These are phyloP conservation scores for Fregetta grallaria DNA, from an alignment of 2,113 vertebrate genomes.

Conservation along the genomic window DNA sequence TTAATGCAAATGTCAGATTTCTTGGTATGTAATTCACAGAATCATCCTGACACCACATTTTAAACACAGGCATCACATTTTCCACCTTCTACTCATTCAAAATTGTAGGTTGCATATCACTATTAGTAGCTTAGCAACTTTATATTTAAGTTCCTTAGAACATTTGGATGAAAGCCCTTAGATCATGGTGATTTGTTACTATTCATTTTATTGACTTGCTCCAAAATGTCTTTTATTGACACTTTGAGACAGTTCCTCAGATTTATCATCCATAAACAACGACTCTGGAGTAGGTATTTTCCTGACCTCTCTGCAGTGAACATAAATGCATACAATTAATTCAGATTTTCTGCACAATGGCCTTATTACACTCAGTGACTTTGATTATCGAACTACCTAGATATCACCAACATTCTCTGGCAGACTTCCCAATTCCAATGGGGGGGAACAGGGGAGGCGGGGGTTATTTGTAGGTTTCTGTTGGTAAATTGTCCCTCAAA, in stretches of 20 bases:
- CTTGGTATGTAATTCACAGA: background rate
- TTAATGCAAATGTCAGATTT: background rate
- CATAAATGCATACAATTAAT: background rate
- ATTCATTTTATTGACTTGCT: conserved; percentile 2
- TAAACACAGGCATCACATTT: background rate
- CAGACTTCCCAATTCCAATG: background rate
- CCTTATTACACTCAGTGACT: background rate
- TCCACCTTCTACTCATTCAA: background rate
- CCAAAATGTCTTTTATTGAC: background rate
- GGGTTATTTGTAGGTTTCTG: background rate
- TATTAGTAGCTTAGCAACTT: background rate
- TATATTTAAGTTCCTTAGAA: background rate
- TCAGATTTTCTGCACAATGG: background rate
- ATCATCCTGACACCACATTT: background rate
- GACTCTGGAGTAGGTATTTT: background rate
- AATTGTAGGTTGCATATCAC: background rate
- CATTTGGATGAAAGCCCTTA: background rate
- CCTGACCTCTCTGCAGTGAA: background rate
- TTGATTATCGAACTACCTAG: background rate
- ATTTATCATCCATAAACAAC: background rate
- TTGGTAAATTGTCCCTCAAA: background rate
- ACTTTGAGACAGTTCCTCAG: background rate
- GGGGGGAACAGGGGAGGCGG: accelerated
- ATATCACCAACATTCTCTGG: background rate
- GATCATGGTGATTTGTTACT: background rate